These are phyloP conservation scores for Spermophilus dauricus DNA, from an alignment of 2,113 vertebrate genomes.

Conservation along the genomic window DNA sequence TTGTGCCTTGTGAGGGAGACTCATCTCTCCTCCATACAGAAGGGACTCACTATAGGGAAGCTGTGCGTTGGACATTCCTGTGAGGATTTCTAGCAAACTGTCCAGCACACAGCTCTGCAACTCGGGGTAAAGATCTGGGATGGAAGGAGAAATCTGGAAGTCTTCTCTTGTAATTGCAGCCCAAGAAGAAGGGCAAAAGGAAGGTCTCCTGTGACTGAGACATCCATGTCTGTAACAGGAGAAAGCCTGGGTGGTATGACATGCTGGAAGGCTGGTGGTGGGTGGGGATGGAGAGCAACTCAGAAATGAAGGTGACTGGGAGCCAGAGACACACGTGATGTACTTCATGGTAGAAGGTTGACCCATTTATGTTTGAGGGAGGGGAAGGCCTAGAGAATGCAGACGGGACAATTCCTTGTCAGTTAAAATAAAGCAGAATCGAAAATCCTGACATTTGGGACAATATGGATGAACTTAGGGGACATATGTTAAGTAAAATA, in stretches of 20 bases:
- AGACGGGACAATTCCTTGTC: background rate
- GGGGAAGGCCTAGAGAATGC: background rate
- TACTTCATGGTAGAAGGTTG: background rate
- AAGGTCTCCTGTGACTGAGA: background rate
- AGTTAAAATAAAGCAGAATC: background rate
- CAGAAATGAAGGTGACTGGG: background rate
- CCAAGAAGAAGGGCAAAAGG: constrained; percentile 9
- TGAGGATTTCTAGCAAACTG: background rate
- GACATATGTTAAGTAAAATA: too few relatives aligned
- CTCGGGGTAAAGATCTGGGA: background rate
- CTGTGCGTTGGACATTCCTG: background rate
- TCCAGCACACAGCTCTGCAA: background rate
- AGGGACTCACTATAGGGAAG: background rate
- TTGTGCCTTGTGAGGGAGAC: background rate
- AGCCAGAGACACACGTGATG: background rate
- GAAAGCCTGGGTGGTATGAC: background rate
- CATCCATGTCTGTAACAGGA: background rate
- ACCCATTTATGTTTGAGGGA: background rate
- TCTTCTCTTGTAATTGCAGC: background rate
- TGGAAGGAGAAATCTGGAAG: background rate
- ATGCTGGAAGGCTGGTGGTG: background rate
- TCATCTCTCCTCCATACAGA: background rate
- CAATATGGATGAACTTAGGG: too few relatives aligned
- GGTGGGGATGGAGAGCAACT: background rate
- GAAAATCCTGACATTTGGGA: too few relatives aligned